Evolutionary conservation across 2,888 invertebrate species (phyloP), one percentile per base, ranked within the genome.

Genomic region (Iphiclides podalirius): DNA sequence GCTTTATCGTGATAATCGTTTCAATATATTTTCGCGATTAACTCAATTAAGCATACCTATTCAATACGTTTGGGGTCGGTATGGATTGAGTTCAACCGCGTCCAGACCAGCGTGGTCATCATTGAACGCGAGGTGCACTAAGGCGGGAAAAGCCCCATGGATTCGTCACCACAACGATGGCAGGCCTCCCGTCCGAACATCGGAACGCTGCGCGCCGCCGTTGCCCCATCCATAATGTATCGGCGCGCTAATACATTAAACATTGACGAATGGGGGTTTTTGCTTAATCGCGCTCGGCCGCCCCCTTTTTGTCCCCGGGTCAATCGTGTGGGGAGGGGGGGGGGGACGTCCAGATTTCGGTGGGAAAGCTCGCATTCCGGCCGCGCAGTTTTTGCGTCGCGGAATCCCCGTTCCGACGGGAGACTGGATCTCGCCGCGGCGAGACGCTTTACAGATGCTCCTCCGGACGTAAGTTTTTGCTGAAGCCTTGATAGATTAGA

Each of bases 181-280:
- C n/a, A n/a, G n/a, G n/a, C n/a, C n/a, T n/a, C n/a, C n/a, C n/a
- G n/a, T n/a, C n/a, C n/a, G n/a, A n/a, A n/a, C n/a, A n/a, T n/a
- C n/a, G n/a, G n/a, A n/a, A n/a, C n/a, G n/a, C n/a, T n/a, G n/a
- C n/a, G n/a, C 75, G 70, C 65, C 84, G 82, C 83, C 85, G 44
- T 75, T 84, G 79, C 67, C 65, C 82, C 83, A 87, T 86, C 77
- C 83, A 88, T 87, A 73, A 86, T 87, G 85, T 79, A 87, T 84
- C 66, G n/a, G n/a, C n/a, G n/a, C n/a, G 76, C 64, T 77, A 75
- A 87, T 87, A 82, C 83, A 88, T 87, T 80, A 87, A 81, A 85
- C 86, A 88, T 88, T 79, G 79, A 81, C 81, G n/a, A n/a, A n/a
- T n/a, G n/a, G n/a, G n/a, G 75, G 26, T 87, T 88, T 86, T 87